Evolutionary conservation across 2,113 vertebrate species (phyloP), one percentile per base, ranked within the genome.

Genomic region (Hippocampus barbouri): DNA sequence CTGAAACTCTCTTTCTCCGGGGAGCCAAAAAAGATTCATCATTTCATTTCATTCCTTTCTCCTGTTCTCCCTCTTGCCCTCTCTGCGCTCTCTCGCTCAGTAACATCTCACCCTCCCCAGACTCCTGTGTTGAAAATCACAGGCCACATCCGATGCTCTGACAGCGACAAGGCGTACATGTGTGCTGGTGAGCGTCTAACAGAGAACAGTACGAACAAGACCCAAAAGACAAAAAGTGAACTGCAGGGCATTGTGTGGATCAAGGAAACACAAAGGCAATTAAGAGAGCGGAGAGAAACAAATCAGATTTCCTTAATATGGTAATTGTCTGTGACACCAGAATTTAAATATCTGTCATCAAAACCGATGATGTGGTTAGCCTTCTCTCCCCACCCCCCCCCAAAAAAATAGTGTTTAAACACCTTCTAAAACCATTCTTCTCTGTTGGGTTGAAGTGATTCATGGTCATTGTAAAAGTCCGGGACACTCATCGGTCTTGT

Each of bases 91-190:
- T 78, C 75, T 85, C 76, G 41, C 85, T 82, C 81, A 82, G 83
- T 88, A 93, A 90, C 91, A 91, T 81, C 87, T 88, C 87, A 78
- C 74, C 87, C 76, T 86, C 86, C 80, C 86, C 79, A 85, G 88
- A 88, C 90, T 89, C 80, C 57, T 72, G 77, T 77, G 79, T 83
- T 82, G 76, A 87, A 66, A 88, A 87, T 90, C 87, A 87, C 79
- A 85, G 86, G 80, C 80, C 85, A 80, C 84, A 87, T 86, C 80
- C 82, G 16, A 74, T 0, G 75, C 83, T 79, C 76, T 71, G 76
- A 84, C 85, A 84, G 83, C 60, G 86, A 71, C 79, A 57, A 79
- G 34, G 69, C 15, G 59, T 69, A 40, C 34, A 63, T 20, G 30
- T 61, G 59, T 78, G 70, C 62, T 70, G 3, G n/a, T 74, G 73